Evolutionary conservation across 2,113 vertebrate genomes (phyloP).

Genomic region (Steatornis caripensis): DNA sequence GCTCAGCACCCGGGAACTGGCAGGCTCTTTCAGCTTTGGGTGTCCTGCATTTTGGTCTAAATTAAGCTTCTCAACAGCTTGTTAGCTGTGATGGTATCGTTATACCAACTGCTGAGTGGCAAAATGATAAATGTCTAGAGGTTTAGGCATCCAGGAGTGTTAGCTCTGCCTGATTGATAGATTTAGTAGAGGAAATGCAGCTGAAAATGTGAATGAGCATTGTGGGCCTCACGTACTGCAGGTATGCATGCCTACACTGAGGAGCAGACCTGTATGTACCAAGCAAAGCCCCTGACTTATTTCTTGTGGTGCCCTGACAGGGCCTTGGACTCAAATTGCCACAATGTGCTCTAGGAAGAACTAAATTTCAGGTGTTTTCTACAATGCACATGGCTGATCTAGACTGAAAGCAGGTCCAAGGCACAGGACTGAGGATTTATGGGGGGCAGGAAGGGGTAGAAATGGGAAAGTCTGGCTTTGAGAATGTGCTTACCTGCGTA

Average conservation of each 20-base stretch:
- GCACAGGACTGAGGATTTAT: background rate
- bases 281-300: background rate
- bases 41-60: background rate
- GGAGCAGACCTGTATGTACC: background rate
- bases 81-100: background rate
- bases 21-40: background rate
- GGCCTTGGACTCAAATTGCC: background rate
- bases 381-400: background rate
- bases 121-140: background rate
- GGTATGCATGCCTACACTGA: background rate
- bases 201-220: background rate
- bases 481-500: background rate
- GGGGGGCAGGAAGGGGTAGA: rapidly evolving
- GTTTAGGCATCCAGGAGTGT: background rate
- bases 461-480: background rate
- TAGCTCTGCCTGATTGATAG: background rate
- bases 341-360: background rate
- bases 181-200: background rate
- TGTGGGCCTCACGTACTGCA: background rate
- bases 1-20: background rate
- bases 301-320: background rate
- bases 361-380: background rate
- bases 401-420: background rate
- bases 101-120: background rate
- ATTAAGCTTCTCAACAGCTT: background rate